Evolutionary conservation across 1,140 invertebrate genomes (phyloP).

Genomic region (Bombus haemorrhoidalis): DNA sequence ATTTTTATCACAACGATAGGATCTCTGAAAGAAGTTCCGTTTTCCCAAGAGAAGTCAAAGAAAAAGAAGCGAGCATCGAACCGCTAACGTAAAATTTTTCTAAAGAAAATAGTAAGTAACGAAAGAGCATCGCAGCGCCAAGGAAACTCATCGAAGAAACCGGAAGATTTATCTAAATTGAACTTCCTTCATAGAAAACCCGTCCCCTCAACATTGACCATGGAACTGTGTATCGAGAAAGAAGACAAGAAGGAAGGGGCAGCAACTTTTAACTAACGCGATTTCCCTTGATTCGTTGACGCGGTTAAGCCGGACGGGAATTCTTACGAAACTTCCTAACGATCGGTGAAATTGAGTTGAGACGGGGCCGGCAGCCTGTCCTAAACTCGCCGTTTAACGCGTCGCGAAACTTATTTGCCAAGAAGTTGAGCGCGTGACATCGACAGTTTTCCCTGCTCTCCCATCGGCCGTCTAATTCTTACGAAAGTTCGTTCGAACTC

Average conservation of each 20-base stretch:
- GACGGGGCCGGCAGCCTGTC: not conserved
- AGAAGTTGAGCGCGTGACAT: slow-evolving; percentile 10
- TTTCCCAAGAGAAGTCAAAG: not conserved
- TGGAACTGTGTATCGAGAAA: not conserved
- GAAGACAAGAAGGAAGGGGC: not conserved
- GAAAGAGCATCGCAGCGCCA: not conserved
- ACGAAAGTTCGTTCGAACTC: not conserved
- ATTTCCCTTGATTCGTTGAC: slow-evolving; percentile 27
- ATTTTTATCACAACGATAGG: not conserved
- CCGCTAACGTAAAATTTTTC: not conserved
- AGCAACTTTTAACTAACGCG: slow-evolving; percentile 22
- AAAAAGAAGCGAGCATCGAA: not conserved
- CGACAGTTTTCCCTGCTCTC: not conserved
- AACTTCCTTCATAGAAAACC: not conserved
- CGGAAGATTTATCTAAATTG: not conserved
- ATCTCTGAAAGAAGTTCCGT: not conserved
- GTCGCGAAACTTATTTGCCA: slow-evolving; percentile 18
- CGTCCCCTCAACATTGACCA: not conserved
- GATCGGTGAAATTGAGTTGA: slow-evolving; percentile 22
- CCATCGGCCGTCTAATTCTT: not conserved
- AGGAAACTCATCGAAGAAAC: not conserved
- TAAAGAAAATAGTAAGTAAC: not conserved
- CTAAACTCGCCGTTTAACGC: slow-evolving; percentile 21
- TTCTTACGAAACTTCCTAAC: slow-evolving; percentile 37
- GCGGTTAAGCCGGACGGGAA: slow-evolving; percentile 22